phyloP scores from a whole-genome alignment of 2,888 invertebrate genomes.

The Campaea margaritaria region DNA sequence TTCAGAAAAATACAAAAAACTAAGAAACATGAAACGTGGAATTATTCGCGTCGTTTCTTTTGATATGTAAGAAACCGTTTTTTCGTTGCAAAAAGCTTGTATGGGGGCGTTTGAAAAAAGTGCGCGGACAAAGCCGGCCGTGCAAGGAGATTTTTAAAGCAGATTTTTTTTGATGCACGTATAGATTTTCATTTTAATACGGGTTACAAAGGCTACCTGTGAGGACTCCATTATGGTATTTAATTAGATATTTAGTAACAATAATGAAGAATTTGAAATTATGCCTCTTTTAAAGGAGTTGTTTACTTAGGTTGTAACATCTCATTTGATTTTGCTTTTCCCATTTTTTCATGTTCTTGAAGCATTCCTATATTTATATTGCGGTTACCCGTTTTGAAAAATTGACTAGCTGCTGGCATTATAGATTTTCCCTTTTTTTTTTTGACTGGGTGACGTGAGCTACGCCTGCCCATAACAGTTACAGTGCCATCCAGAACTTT shows the following conservation, averaged over 20 bases:
- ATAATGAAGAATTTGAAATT: neutral
- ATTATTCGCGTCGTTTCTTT: constrained; percentile 85
- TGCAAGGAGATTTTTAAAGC: constrained; percentile 74
- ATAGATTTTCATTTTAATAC: constrained; percentile 53
- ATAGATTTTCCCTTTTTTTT: too few relatives aligned
- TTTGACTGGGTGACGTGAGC: too few relatives aligned
- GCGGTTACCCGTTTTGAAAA: too few relatives aligned
- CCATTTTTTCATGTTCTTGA: too few relatives aligned
- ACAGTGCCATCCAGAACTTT: too few relatives aligned
- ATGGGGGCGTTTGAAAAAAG: constrained; percentile 77
- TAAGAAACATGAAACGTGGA: constrained; percentile 83
- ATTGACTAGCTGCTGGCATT: too few relatives aligned
- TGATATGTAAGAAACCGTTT: constrained; percentile 80
- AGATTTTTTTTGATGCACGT: constrained; percentile 69
- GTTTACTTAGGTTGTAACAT: too few relatives aligned
- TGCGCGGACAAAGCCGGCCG: constrained; percentile 76
- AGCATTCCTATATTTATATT: too few relatives aligned
- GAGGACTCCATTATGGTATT: constrained; percentile 38
- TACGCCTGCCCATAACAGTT: too few relatives aligned
- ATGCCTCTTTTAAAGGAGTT: neutral
- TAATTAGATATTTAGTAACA: constrained; percentile 21
- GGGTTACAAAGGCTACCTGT: constrained; percentile 50
- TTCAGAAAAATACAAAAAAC: constrained; percentile 71
- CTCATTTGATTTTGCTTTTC: too few relatives aligned
- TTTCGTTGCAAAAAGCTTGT: constrained; percentile 79